phyloP scores from a whole-genome alignment of 2,888 invertebrate genomes.

The Darwinula stevensoni region DNA sequence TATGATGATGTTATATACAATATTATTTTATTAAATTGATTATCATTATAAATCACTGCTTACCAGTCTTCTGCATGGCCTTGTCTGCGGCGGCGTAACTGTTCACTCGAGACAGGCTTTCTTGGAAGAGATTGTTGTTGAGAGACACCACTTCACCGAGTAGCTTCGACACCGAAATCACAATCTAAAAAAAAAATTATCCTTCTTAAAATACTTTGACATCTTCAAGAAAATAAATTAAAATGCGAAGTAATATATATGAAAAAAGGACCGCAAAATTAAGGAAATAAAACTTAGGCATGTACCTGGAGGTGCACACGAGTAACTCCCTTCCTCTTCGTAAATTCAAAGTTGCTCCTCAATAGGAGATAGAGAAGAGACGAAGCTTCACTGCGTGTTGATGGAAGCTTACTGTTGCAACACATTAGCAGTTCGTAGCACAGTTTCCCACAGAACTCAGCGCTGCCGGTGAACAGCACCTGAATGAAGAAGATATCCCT shows the following conservation, averaged over 20 bases:
- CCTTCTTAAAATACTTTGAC: too few relatives aligned
- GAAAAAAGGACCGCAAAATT: too few relatives aligned
- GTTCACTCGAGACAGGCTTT: constrained; percentile 67
- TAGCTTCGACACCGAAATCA: constrained; percentile 79
- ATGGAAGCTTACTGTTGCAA: constrained; percentile 55
- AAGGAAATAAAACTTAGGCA: too few relatives aligned
- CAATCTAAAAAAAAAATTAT: constrained; percentile 33
- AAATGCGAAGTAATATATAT: too few relatives aligned
- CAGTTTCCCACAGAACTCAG: constrained; percentile 43
- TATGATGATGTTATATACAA: too few relatives aligned
- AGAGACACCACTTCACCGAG: constrained; percentile 64
- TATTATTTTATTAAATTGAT: too few relatives aligned
- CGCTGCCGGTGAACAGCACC: constrained; percentile 26
- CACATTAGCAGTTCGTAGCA: constrained; percentile 49
- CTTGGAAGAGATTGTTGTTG: constrained; percentile 79
- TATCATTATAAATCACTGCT: constrained; percentile 11
- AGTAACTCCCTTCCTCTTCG: constrained; percentile 47
- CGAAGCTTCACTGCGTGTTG: constrained; percentile 63
- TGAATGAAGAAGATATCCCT: too few relatives aligned
- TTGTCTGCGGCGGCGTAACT: constrained; percentile 76
- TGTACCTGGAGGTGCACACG: constrained; percentile 56
- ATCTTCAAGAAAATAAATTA: too few relatives aligned
- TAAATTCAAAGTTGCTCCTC: constrained; percentile 79
- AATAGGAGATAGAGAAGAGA: constrained; percentile 68
- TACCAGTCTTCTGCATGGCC: constrained; percentile 69